Evolutionary conservation across 1,140 invertebrate genomes (phyloP).

Genomic region (Caenorhabditis tropicalis): DNA sequence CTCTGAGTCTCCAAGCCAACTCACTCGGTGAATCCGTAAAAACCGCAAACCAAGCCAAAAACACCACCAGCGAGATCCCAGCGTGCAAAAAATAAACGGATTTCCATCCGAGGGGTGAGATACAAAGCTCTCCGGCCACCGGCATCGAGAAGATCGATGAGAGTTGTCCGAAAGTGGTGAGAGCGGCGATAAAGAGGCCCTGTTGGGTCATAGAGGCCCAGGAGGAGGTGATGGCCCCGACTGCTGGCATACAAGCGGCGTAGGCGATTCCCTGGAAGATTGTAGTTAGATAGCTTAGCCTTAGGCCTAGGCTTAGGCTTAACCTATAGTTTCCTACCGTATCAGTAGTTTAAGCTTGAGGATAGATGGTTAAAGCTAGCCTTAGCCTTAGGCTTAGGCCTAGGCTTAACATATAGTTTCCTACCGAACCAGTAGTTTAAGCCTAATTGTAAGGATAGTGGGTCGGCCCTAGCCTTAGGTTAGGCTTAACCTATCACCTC

Average conservation of each 20-base stretch:
- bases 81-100: conserved; percentile 56
- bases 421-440: too few species aligned
- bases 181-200: conserved; percentile 52
- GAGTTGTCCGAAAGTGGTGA: conserved; percentile 57
- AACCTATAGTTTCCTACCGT: too few species aligned
- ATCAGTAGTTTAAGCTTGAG: too few species aligned
- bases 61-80: conserved; percentile 23
- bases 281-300: not conserved
- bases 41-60: not conserved
- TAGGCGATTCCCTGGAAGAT: conserved; percentile 52
- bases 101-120: conserved; percentile 53
- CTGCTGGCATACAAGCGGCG: conserved; percentile 54
- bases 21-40: conserved; percentile 41
- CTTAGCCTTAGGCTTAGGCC: too few species aligned
- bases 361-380: too few species aligned
- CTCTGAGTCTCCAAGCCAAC: not conserved
- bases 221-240: conserved; percentile 55
- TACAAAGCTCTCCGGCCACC: conserved; percentile 50
- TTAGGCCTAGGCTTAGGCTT: too few species aligned
- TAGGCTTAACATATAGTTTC: too few species aligned
- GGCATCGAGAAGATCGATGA: conserved; percentile 54
- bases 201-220: conserved; percentile 57
- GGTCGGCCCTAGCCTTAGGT: too few species aligned
- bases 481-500: too few species aligned
- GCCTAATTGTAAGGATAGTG: too few species aligned